Evolutionary conservation across 2,888 invertebrate genomes (phyloP), one percentile per base, ranked within the genome.

Genomic region (Pycnomerus fuliginosus): DNA sequence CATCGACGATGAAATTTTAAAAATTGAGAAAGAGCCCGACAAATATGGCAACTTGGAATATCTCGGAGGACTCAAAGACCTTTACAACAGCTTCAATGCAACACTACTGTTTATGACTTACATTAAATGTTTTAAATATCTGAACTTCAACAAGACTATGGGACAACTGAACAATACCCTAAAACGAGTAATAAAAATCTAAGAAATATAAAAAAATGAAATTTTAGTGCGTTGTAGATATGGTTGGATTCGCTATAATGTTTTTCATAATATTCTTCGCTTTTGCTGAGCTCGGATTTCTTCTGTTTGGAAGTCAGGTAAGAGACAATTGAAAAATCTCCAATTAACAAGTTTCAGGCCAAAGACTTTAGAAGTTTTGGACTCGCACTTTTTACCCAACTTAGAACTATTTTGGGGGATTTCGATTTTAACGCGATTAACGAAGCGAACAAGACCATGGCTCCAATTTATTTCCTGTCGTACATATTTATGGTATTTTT

Each of bases 401-500:
- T 88, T 48, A 78, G 87, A 33, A 83, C 85, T 56, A 83, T 88
- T 56, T 73, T 89, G 49, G 88, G 87, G 17, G 87, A 87, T 66
- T 87, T 87, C 67, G 78, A 87, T 63, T 88, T 85, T 65, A 73
- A 76, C 33, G 77, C 79, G 42, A 77, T 88, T 33, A 82, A 85
- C 65, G 70, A 74, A 23, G 82, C 83, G 0, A 82, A 86, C 68
- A 73, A 82, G 33, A 64, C 85, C 14, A 71, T 88, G 28, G 88
- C 87, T 1, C 87, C 88, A 1, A 73, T 85, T 42, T 90, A 82
- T 70, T 88, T 89, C 68, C 67, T 88, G 24, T 76, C 82, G 14
- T 89, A 85, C 60, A 85, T 88, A 48, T 82, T 89, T 70, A 77
- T 89, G 56, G 85, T 88, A 3, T 86, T 86, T 75, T 87, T 88